Conservation (phyloP, 2,113 vertebrate species). For the Panurus biarmicus region DNA sequence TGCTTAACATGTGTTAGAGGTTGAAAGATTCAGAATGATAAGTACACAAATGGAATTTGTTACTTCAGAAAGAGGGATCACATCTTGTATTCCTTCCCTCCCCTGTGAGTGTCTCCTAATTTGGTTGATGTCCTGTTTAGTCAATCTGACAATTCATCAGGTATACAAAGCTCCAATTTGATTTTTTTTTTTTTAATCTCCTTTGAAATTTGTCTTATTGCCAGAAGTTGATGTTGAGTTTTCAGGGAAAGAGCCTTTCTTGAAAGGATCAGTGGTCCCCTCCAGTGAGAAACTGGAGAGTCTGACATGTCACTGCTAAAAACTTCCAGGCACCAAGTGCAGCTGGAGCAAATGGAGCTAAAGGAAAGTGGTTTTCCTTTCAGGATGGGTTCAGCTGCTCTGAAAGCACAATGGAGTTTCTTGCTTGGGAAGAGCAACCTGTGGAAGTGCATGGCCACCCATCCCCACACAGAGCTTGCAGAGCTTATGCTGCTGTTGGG, state of each 20-base stretch:
- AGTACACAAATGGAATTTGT: not conserved
- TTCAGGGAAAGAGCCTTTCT: not conserved
- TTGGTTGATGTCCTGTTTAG: not conserved
- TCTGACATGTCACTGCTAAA: not conserved
- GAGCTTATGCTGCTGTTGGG: not conserved
- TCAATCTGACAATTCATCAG: not conserved
- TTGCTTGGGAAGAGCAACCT: not conserved
- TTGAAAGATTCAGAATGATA: slow-evolving; percentile 8
- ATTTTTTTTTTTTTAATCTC: not conserved
- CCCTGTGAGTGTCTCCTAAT: not conserved
- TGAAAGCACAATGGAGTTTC: not conserved
- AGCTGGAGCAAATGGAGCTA: not conserved
- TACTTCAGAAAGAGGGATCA: not conserved
- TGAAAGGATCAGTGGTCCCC: not conserved
- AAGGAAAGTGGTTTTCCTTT: not conserved
- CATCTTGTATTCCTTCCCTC: not conserved
- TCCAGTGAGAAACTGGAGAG: not conserved
- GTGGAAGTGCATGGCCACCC: not conserved
- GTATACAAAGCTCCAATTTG: not conserved
- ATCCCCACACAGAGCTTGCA: not conserved
- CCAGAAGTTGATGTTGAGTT: not conserved
- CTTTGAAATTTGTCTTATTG: not conserved
- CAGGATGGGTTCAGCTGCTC: not conserved
- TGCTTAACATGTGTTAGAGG: slow-evolving; percentile 17
- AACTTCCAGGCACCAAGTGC: not conserved